phyloP scores from a whole-genome alignment of 1,140 invertebrate species.

The Diprion similis region DNA sequence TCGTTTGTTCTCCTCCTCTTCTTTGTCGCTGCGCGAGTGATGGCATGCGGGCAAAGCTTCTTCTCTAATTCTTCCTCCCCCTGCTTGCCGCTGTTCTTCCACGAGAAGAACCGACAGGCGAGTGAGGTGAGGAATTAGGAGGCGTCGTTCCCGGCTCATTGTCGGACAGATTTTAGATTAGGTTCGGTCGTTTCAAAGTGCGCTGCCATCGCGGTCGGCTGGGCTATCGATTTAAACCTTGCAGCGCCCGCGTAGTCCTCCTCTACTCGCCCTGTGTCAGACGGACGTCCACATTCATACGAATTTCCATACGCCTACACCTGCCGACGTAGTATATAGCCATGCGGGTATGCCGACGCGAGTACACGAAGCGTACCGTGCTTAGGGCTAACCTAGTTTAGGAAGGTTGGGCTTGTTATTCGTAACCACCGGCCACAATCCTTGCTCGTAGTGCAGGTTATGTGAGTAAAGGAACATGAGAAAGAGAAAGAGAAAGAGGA shows the following conservation, averaged over 20 bases:
- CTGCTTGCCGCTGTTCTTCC: too few relatives aligned
- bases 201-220: not conserved
- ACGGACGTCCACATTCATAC: not conserved
- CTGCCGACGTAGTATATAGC: not conserved
- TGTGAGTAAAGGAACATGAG: not conserved
- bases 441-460: too few relatives aligned
- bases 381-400: slow-evolving; percentile 1
- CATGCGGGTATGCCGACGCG: too few relatives aligned
- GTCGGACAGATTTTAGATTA: slow-evolving; percentile 3
- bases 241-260: not conserved
- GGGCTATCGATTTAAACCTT: not conserved
- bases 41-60: not conserved
- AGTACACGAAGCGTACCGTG: not conserved
- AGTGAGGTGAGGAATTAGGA: not conserved
- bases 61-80: too few relatives aligned
- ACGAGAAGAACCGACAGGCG: too few relatives aligned
- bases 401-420: not conserved
- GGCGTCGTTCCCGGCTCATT: not conserved
- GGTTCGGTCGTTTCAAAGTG: slow-evolving; percentile 1
- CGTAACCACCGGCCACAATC: not conserved
- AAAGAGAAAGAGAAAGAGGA: not conserved
- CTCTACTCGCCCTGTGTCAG: too few relatives aligned
- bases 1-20: not conserved
- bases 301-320: not conserved
- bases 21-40: not conserved